Conservation (phyloP, 2,888 invertebrate species). For the Andricus curvator region DNA sequence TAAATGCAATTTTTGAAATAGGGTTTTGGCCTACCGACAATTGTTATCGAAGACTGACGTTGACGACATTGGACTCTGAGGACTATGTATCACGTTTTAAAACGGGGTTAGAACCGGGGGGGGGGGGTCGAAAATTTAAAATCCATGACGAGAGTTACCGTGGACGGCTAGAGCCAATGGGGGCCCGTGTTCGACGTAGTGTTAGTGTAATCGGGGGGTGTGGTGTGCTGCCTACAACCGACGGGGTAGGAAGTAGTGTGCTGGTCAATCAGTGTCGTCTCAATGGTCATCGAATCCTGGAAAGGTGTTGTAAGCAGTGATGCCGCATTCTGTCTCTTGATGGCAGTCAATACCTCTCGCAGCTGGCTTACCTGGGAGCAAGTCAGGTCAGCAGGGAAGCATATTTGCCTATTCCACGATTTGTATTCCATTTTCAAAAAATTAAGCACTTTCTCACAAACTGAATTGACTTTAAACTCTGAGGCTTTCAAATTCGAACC, state of each 20-base stretch:
- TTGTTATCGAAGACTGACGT: conserved; percentile 19
- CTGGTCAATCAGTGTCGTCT: conserved; percentile 77
- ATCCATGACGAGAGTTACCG: conserved; percentile 79
- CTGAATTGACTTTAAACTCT: not conserved
- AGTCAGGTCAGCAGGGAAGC: conserved; percentile 65
- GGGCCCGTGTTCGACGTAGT: conserved; percentile 75
- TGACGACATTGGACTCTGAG: conserved; percentile 2
- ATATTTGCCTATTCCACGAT: conserved; percentile 42
- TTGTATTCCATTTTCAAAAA: conserved; percentile 8
- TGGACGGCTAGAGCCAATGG: conserved; percentile 77
- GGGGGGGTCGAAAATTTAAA: conserved; percentile 62
- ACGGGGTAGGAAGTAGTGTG: conserved; percentile 75
- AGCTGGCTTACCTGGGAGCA: conserved; percentile 78
- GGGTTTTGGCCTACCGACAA: conserved; percentile 35
- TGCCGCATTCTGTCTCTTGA: conserved; percentile 75
- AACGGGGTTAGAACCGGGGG: conserved; percentile 24
- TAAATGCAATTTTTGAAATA: not conserved
- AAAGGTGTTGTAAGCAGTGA: conserved; percentile 73
- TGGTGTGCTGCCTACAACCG: conserved; percentile 78
- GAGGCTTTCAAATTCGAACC: not conserved
- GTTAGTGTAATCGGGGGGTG: conserved; percentile 78
- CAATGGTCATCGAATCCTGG: conserved; percentile 76
- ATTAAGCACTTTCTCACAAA: not conserved
- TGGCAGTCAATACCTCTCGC: conserved; percentile 76
- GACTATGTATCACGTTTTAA: conserved; percentile 12